Conservation (phyloP, 2,113 vertebrate genomes). For the Scopus umbretta region DNA sequence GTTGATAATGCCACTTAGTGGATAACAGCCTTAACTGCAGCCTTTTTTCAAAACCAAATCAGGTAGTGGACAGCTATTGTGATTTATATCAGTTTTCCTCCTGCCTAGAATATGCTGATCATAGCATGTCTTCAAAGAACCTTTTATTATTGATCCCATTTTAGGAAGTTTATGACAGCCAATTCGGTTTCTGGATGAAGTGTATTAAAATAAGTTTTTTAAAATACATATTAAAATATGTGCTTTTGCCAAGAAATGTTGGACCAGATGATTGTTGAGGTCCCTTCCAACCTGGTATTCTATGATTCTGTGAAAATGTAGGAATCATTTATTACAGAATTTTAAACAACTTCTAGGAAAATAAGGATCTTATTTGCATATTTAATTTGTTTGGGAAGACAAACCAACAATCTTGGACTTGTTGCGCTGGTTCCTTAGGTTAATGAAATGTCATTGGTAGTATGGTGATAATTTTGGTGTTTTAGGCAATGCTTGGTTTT, state of each 20-base stretch:
- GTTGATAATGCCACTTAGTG: conserved; percentile 67
- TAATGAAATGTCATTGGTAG: neutral
- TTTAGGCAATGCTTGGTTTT: neutral
- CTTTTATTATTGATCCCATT: neutral
- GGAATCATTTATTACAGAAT: neutral
- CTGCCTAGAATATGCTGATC: neutral
- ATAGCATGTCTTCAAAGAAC: neutral
- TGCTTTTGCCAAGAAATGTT: too few relatives aligned
- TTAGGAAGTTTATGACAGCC: neutral
- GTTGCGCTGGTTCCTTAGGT: neutral
- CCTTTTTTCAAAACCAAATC: neutral
- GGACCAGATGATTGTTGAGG: too few relatives aligned
- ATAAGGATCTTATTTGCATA: neutral
- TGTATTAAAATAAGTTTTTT: neutral
- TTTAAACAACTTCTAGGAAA: neutral
- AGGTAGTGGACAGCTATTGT: neutral
- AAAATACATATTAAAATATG: too few relatives aligned
- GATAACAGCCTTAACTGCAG: conserved; percentile 57
- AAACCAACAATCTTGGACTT: neutral
- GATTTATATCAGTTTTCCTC: neutral
- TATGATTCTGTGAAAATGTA: neutral
- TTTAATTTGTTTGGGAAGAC: neutral
- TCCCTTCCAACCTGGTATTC: too few relatives aligned
- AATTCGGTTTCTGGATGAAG: neutral
- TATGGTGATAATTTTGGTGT: neutral